phyloP scores from a whole-genome alignment of 2,113 vertebrate species.

The Antigone vipio region DNA sequence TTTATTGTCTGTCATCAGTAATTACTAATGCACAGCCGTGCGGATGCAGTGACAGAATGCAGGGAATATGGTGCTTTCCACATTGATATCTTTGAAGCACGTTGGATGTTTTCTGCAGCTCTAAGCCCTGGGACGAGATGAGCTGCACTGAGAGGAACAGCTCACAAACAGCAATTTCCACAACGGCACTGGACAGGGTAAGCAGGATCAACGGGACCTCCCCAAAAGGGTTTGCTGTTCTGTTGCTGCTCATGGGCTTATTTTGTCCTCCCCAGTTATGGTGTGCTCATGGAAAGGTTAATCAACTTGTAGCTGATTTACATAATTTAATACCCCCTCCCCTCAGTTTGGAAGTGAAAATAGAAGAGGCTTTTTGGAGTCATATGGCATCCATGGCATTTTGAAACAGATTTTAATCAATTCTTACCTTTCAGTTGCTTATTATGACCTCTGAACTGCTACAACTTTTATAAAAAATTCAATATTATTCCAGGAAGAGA shows the following conservation, averaged over 20 bases:
- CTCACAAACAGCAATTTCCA: constrained; percentile 17
- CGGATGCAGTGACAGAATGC: not conserved
- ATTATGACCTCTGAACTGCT: constrained; percentile 43
- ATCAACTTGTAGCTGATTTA: constrained; percentile 56
- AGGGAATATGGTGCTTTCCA: not conserved
- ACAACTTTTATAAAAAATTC: constrained; percentile 8
- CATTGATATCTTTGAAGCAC: not conserved
- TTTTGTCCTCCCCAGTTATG: not conserved
- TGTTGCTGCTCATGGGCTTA: constrained; percentile 60
- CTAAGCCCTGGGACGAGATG: not conserved
- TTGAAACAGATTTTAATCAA: constrained; percentile 17
- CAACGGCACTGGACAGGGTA: not conserved
- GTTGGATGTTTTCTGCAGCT: not conserved
- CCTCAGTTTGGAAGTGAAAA: constrained; percentile 32
- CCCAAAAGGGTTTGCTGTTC: constrained; percentile 39
- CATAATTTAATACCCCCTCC: constrained; percentile 55
- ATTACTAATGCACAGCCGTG: not conserved
- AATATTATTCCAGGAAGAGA: not conserved
- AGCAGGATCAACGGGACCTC: constrained; percentile 26
- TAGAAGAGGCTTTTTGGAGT: not conserved
- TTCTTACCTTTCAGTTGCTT: constrained; percentile 5
- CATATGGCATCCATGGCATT: not conserved
- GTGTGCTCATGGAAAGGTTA: constrained; percentile 41
- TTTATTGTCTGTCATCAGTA: constrained; percentile 6
- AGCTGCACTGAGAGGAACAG: not conserved